Evolutionary conservation across 2,113 vertebrate species (phyloP).

Genomic region (Abramis brama): DNA sequence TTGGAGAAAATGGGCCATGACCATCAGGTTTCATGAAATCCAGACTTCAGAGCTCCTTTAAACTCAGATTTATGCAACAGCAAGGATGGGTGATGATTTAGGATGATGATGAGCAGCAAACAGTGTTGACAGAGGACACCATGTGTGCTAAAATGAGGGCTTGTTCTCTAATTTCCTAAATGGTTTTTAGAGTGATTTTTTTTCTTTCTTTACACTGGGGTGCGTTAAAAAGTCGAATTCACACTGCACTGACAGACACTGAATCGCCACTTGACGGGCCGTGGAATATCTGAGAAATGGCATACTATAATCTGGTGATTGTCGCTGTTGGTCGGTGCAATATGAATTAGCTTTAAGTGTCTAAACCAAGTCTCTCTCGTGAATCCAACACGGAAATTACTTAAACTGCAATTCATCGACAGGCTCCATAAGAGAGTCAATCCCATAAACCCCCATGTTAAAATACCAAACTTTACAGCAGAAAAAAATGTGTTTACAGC

Average conservation of each 20-base stretch:
- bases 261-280: too few relatives aligned
- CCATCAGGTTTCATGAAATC: background rate
- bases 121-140: background rate
- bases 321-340: background rate
- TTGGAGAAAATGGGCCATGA: conserved; percentile 3
- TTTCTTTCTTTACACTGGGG: too few relatives aligned
- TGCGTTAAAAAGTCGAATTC: background rate
- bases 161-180: background rate
- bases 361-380: too few relatives aligned
- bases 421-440: too few relatives aligned
- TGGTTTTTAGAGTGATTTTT: background rate
- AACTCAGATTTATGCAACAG: background rate
- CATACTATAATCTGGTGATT: too few relatives aligned
- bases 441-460: too few relatives aligned
- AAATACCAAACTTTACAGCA: too few relatives aligned
- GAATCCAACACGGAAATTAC: too few relatives aligned
- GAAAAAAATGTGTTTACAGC: too few relatives aligned
- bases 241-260: too few relatives aligned
- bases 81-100: background rate
- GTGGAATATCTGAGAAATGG: too few relatives aligned
- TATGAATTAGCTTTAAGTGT: background rate
- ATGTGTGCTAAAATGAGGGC: background rate
- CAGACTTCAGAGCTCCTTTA: background rate
- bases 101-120: background rate
- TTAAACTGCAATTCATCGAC: too few relatives aligned